Conservation (phyloP, 2,888 invertebrate species). For the Thymelicus lineola region DNA sequence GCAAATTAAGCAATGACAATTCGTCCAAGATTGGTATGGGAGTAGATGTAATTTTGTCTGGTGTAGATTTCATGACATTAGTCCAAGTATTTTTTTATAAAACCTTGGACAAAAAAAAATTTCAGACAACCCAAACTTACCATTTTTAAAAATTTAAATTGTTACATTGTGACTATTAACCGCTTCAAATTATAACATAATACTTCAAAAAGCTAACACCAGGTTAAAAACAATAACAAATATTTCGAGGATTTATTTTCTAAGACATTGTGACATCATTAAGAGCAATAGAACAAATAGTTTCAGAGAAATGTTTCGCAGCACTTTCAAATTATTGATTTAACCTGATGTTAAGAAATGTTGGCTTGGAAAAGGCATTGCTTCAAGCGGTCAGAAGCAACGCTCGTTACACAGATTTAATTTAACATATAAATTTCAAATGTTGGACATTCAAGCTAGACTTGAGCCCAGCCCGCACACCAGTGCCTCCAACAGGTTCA, state of each 20-base stretch:
- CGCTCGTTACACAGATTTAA: constrained; percentile 61
- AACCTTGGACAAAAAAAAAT: constrained; percentile 1
- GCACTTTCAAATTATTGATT: constrained; percentile 48
- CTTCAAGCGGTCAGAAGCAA: constrained; percentile 77
- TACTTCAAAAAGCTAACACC: constrained; percentile 44
- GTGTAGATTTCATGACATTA: constrained; percentile 11
- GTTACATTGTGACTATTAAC: constrained; percentile 57
- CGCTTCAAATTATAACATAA: constrained; percentile 54
- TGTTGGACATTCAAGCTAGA: constrained; percentile 70
- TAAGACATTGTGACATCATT: constrained; percentile 26
- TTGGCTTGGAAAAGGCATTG: constrained; percentile 69
- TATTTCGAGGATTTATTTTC: constrained; percentile 15
- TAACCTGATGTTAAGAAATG: constrained; percentile 53
- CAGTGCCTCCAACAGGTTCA: constrained; percentile 50
- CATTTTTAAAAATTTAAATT: constrained; percentile 6
- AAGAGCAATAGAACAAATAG: constrained; percentile 36
- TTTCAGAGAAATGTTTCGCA: constrained; percentile 16
- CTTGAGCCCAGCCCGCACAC: constrained; percentile 68
- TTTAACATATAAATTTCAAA: constrained; percentile 41
- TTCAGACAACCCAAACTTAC: constrained; percentile 17
- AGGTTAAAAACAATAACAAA: constrained; percentile 46
- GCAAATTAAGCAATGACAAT: constrained; percentile 53
- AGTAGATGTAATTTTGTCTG: constrained; percentile 10
- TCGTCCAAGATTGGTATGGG: constrained; percentile 10
- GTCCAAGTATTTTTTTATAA: not conserved